These are phyloP conservation scores for Camponotus pennsylvanicus DNA, from an alignment of 1,140 invertebrate species.

Conservation along the genomic window DNA sequence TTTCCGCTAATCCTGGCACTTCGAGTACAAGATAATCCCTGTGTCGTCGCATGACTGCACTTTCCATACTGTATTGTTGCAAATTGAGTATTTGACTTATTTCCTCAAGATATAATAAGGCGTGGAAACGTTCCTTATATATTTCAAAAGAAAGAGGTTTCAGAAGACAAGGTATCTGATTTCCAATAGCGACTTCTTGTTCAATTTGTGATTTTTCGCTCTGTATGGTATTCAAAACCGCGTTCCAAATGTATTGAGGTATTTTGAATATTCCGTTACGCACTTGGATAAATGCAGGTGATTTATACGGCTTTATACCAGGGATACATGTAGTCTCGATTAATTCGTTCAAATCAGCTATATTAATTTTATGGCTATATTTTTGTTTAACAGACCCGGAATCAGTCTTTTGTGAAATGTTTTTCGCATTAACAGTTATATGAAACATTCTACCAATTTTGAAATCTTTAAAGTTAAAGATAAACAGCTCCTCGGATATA, in stretches of 20 bases:
- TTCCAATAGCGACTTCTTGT: conserved; percentile 79
- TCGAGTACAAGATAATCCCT: conserved; percentile 91
- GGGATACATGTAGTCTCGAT: conserved; percentile 84
- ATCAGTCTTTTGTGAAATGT: conserved; percentile 51
- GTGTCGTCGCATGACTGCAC: conserved; percentile 88
- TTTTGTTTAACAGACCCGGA: conserved; percentile 71
- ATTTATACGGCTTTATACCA: conserved; percentile 87
- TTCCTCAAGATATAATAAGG: conserved; percentile 88
- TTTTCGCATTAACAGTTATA: conserved; percentile 83
- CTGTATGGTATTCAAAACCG: conserved; percentile 83
- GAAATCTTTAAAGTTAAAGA: conserved; percentile 87
- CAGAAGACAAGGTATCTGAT: conserved; percentile 85
- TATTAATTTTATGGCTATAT: conserved; percentile 81
- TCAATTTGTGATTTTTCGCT: conserved; percentile 81
- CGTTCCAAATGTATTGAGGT: conserved; percentile 87
- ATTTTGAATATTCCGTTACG: conserved; percentile 86
- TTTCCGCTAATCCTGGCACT: conserved; percentile 93
- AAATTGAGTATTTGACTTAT: conserved; percentile 79
- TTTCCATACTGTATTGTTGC: conserved; percentile 90
- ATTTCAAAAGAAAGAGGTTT: conserved; percentile 86
- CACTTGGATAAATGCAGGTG: conserved; percentile 87
- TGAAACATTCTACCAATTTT: conserved; percentile 87
- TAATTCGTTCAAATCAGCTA: conserved; percentile 79
- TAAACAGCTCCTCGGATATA: conserved; percentile 87
- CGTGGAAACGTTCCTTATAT: conserved; percentile 90